Evolutionary conservation across 2,113 vertebrate species (phyloP), one percentile per base, ranked within the genome.

Genomic region (Nothoprocta perdicaria): DNA sequence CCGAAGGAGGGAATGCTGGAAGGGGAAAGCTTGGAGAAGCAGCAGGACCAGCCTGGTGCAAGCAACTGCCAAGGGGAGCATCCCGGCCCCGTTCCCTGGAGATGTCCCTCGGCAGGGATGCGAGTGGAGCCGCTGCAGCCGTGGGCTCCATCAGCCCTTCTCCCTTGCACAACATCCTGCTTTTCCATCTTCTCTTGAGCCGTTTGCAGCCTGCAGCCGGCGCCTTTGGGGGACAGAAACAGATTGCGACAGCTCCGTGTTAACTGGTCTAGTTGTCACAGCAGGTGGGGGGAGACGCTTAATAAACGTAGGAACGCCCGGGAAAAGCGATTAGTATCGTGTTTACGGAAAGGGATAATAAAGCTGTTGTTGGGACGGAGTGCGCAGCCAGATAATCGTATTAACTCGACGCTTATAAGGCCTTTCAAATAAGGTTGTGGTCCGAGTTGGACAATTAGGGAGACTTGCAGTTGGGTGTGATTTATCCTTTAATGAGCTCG

Each of bases 401-500:
- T 71, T 81, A 84, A 65, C 11, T 4, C 8, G 22, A 21, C 35
- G 16, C 35, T 75, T 43, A 29, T 73, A 29, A 68, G 78, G 71
- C 24, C 65, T 55, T 31, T 31, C 8, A 38, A 33, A 61, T 53
- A 38, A 35, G 15, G 53, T 2, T 23, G 48, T 41, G 48, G 24
- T 12, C 14, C 13, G 12, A 38, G 29, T 13, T 53, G 31, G 46
- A 35, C 19, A 7, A 0, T 43, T 45, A 43, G 27, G 15, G 57
- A 73, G 52, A 45, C 61, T 9, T 12, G 58, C 5, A 60, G 16
- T 9, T 4, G 6, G 10, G 46, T 6, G 29, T 4, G 38, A 1
- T 9, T 27, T 45, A 27, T 57, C 27, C 2, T 57, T 8, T 3
- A 3, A 7, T 31, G 1, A 1, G 17, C 12, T 22, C 0, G 0